Base-by-base conservation (phyloP, 53 echinoderm and acorn worm genomes). In the Zoroaster sp. region DNA sequence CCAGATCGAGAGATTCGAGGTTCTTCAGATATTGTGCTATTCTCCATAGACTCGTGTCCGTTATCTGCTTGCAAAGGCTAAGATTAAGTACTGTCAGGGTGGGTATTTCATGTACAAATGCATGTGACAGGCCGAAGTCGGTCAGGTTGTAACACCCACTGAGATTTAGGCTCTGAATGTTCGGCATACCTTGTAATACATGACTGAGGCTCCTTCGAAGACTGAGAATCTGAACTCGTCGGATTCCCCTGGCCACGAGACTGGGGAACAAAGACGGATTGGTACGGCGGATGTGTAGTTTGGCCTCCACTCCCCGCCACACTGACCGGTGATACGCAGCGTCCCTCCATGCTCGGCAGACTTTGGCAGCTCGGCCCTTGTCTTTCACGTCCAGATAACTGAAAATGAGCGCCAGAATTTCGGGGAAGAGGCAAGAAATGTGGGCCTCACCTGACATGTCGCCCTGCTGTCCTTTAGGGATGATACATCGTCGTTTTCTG, bases 61-160 rank as follows among this genome's bases (percentile, higher is more conserved):
- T 99, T 54, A 99, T 96, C 90, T 99, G 99, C 89, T 99, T 99
- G 93, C 99, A 99, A 69, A 99, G 96, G 79, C 96, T 99, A 6
- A 99, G 82, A 83, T 99, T 99, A 69, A 99, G 94, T 87, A 99
- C 99, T 87, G 94, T 94, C 80, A 99, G 88, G 43, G 95, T 91
- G 33, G 93, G 94, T n/a, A 99, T 93, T 83, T 93, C 93, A 70
- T 93, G 88, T 80, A 89, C 82, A 76, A 99, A 99, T 43, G 99
- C 99, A 81, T 99, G 91, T 13, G 95, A 91, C 77, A 99, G 87
- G 87, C 99, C 99, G 75, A 91, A 80, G 77, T 99, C 99, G 72
- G 99, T 99, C 37, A 99, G 90, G 75, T 96, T 99, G 94, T 96
- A 99, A 53, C 99, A 99, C 33, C 99, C 99, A 91, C 99, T 99